Evolutionary conservation across 2,888 invertebrate genomes (phyloP).

Genomic region (Punctoribates punctum): DNA sequence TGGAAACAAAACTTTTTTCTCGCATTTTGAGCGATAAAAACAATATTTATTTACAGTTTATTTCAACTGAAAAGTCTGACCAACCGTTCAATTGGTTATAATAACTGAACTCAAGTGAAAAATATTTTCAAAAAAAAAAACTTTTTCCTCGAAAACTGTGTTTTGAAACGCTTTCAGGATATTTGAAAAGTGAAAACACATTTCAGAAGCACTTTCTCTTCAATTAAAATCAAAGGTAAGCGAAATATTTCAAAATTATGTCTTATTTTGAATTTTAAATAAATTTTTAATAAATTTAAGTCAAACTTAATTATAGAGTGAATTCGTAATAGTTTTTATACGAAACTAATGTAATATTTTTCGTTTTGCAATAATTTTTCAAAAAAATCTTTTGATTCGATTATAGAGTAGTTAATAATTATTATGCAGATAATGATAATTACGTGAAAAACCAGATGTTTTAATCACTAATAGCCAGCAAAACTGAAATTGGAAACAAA

Average conservation of each 20-base stretch:
- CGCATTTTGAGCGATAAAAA: background rate
- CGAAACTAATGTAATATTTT: no score
- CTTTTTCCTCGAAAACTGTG: background rate
- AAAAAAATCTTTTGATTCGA: no score
- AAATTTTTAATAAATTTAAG: background rate
- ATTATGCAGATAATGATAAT: no score
- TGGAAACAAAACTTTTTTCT: background rate
- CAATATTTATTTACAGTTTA: slow-evolving; percentile 14
- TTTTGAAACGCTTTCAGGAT: no score
- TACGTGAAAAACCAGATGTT: background rate
- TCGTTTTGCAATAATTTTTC: no score
- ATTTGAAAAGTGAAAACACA: no score
- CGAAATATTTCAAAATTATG: background rate
- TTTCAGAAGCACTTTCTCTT: background rate
- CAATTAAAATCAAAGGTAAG: background rate
- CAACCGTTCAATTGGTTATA: background rate
- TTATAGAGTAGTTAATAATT: no score
- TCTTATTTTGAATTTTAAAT: background rate
- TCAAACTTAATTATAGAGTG: background rate
- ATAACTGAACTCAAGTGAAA: background rate
- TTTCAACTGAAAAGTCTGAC: background rate
- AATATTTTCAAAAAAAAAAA: background rate
- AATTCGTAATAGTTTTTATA: no score
- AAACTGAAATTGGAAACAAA: background rate
- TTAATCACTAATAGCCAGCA: background rate